phyloP scores from a whole-genome alignment of 1,140 invertebrate genomes.

The Achroia grisella region DNA sequence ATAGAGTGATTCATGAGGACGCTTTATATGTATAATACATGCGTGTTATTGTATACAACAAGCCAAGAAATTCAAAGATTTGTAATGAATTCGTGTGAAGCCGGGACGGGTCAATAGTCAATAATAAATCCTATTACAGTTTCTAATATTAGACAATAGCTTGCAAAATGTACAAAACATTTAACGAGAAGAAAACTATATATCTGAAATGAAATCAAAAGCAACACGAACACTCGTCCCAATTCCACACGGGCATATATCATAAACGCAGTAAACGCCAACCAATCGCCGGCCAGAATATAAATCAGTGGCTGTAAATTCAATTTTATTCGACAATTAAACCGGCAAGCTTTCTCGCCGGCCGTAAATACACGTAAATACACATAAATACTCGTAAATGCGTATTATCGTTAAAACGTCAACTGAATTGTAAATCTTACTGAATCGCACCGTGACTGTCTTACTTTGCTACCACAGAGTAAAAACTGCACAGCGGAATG shows the following conservation, averaged over 20 bases:
- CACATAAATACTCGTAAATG: constrained; percentile 66
- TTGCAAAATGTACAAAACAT: too few species aligned
- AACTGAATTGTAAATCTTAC: constrained; percentile 52
- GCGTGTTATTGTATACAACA: too few species aligned
- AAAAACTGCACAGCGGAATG: not conserved
- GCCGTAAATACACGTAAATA: constrained; percentile 62
- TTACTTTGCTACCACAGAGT: constrained; percentile 12
- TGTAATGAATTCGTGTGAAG: too few species aligned
- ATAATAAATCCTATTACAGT: too few species aligned
- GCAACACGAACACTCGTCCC: not conserved
- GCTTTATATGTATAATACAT: too few species aligned
- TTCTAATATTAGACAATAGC: too few species aligned
- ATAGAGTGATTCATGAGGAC: too few species aligned
- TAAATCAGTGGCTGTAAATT: constrained; percentile 68
- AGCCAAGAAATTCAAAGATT: too few species aligned
- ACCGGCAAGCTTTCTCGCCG: constrained; percentile 61
- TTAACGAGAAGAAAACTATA: too few species aligned
- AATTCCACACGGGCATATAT: constrained; percentile 29
- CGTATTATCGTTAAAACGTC: constrained; percentile 73
- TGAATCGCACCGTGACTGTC: constrained; percentile 36
- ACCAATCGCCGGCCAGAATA: constrained; percentile 24
- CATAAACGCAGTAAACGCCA: constrained; percentile 37
- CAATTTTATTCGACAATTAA: constrained; percentile 73
- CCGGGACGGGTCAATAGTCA: too few species aligned
- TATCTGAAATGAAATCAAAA: not conserved